Evolutionary conservation across 2,888 invertebrate genomes (phyloP).

Genomic region (Athrips mouffetella): DNA sequence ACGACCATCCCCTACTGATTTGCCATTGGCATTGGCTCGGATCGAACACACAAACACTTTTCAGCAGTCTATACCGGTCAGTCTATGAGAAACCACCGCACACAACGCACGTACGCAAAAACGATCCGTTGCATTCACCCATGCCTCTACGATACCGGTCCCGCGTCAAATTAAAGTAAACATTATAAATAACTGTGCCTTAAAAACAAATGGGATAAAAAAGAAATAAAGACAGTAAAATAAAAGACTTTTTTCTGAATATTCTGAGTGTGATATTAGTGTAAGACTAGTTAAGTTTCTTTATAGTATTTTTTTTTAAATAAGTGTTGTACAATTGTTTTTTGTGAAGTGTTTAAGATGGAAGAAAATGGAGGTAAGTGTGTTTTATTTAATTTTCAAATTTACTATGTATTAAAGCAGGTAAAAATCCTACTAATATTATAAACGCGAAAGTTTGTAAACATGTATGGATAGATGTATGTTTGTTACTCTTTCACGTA

Average conservation of each 20-base stretch:
- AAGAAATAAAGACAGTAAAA: conserved; percentile 6
- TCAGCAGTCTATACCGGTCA: not conserved
- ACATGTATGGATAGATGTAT: no score
- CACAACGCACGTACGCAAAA: not conserved
- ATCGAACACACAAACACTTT: conserved; percentile 1
- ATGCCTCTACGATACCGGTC: conserved; percentile 9
- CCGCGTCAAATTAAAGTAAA: conserved; percentile 7
- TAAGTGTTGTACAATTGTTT: conserved; percentile 30
- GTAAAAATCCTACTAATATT: no score
- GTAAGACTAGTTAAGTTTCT: conserved; percentile 3
- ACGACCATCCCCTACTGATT: not conserved
- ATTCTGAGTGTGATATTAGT: conserved; percentile 11
- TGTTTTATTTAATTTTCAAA: no score
- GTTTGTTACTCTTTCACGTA: no score
- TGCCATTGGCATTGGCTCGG: conserved; percentile 3
- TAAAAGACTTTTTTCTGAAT: not conserved
- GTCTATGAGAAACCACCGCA: not conserved
- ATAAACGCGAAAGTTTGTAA: no score
- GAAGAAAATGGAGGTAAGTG: conserved; percentile 64
- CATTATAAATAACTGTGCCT: not conserved
- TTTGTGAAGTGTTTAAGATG: conserved; percentile 44
- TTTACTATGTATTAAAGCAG: no score
- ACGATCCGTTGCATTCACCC: not conserved
- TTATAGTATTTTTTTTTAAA: not conserved
- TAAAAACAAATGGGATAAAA: conserved; percentile 10